phyloP scores from a whole-genome alignment of 2,888 invertebrate genomes.

The Mesorhabditis belari region DNA sequence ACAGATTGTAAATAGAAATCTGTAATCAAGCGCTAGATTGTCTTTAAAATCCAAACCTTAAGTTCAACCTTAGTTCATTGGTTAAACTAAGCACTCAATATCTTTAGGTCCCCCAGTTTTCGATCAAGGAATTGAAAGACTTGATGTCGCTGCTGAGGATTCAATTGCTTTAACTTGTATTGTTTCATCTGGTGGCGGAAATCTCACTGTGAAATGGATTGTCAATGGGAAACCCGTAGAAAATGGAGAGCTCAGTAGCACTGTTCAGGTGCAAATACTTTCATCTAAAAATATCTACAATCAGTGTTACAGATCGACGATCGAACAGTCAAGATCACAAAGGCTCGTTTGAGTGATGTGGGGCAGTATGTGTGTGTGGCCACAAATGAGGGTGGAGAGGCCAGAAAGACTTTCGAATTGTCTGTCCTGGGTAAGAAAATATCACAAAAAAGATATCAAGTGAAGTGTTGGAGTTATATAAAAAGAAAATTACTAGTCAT shows the following conservation, averaged over 20 bases:
- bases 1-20: too few relatives aligned
- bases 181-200: slow-evolving; percentile 47
- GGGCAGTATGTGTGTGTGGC: slow-evolving; percentile 62
- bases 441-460: neutral
- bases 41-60: too few relatives aligned
- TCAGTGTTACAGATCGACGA: slow-evolving; percentile 16
- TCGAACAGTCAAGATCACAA: slow-evolving; percentile 34
- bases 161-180: slow-evolving; percentile 54
- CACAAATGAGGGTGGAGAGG: slow-evolving; percentile 60
- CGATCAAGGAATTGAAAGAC: slow-evolving; percentile 16
- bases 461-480: neutral
- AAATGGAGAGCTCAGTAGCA: slow-evolving; percentile 12
- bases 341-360: slow-evolving; percentile 55
- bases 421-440: slow-evolving; percentile 60
- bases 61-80: too few relatives aligned
- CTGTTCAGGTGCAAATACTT: slow-evolving; percentile 7
- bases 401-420: slow-evolving; percentile 59
- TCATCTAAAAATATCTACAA: neutral
- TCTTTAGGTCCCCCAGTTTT: slow-evolving; percentile 41
- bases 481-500: neutral
- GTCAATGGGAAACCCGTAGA: slow-evolving; percentile 28
- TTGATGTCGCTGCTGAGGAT: slow-evolving; percentile 49
- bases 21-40: too few relatives aligned
- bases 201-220: slow-evolving; percentile 26
- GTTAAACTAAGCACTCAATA: neutral